Conservation (phyloP, 2,113 vertebrate species). For the Phalacrocorax pelagicus region DNA sequence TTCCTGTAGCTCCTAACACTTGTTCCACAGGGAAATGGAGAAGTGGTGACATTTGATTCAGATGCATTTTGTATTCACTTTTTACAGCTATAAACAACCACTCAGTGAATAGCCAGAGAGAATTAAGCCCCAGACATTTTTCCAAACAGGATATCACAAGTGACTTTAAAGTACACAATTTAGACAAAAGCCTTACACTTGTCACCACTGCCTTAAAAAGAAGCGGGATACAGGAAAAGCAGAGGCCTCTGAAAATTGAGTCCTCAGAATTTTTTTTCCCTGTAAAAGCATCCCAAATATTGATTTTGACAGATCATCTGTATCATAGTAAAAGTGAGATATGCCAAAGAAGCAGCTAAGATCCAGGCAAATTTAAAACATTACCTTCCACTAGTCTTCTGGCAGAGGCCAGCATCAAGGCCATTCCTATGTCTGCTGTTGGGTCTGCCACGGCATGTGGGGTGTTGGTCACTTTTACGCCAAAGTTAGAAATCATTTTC, state of each 20-base stretch:
- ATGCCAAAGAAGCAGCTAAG: neutral
- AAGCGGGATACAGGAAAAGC: neutral
- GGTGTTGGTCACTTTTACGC: conserved; percentile 80
- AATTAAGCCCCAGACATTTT: neutral
- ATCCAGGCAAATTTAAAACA: neutral
- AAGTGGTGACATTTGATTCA: neutral
- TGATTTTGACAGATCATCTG: neutral
- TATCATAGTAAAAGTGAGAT: neutral
- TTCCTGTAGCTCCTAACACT: neutral
- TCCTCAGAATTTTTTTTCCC: neutral
- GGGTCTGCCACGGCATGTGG: conserved; percentile 71
- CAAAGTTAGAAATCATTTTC: conserved; percentile 72
- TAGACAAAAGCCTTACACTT: neutral
- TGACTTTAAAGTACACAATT: neutral
- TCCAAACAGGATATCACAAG: neutral
- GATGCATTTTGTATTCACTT: neutral
- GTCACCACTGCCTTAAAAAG: neutral
- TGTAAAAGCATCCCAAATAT: neutral
- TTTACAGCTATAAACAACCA: neutral
- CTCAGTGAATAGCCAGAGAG: neutral
- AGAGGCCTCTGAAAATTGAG: neutral
- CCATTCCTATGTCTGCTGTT: conserved; percentile 82
- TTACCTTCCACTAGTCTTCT: conserved; percentile 79
- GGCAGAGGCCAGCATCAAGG: conserved; percentile 81
- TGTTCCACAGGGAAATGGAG: neutral